Conservation (phyloP, 2,113 vertebrate species). For the Clupea harengus region DNA sequence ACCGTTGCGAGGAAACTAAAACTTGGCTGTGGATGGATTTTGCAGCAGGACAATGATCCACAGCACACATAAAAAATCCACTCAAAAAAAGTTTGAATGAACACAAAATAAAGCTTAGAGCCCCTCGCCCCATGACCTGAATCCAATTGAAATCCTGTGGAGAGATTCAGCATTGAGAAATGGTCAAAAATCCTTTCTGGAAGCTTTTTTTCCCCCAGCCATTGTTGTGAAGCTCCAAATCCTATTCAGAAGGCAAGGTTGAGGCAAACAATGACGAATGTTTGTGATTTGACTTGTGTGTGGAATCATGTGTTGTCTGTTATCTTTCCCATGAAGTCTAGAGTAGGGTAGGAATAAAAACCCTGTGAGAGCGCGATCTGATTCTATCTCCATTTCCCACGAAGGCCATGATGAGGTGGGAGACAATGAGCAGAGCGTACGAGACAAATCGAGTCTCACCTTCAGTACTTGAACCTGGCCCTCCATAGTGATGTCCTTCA, state of each 20-base stretch:
- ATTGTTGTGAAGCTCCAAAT: neutral
- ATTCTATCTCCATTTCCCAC: neutral
- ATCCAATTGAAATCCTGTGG: too few species aligned
- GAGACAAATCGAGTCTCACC: conserved; percentile 66
- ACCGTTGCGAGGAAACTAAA: too few species aligned
- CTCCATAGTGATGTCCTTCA: conserved; percentile 90
- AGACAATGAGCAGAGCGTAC: neutral
- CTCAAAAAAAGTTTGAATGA: too few species aligned
- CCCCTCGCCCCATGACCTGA: too few species aligned
- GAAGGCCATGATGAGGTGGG: neutral
- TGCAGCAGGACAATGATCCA: too few species aligned
- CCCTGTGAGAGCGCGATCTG: neutral
- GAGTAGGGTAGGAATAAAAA: neutral
- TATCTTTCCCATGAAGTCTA: neutral
- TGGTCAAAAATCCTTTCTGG: too few species aligned
- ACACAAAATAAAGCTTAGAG: too few species aligned
- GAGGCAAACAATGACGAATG: neutral
- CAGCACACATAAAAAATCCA: too few species aligned
- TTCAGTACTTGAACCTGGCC: conserved; percentile 95
- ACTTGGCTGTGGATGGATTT: too few species aligned
- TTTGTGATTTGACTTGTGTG: neutral
- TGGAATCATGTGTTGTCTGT: neutral
- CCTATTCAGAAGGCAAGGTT: neutral
- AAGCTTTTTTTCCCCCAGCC: too few species aligned
- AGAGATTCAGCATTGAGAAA: too few species aligned